Evolutionary conservation across 2,113 vertebrate species (phyloP).

Genomic region (Ciconia boyciana): DNA sequence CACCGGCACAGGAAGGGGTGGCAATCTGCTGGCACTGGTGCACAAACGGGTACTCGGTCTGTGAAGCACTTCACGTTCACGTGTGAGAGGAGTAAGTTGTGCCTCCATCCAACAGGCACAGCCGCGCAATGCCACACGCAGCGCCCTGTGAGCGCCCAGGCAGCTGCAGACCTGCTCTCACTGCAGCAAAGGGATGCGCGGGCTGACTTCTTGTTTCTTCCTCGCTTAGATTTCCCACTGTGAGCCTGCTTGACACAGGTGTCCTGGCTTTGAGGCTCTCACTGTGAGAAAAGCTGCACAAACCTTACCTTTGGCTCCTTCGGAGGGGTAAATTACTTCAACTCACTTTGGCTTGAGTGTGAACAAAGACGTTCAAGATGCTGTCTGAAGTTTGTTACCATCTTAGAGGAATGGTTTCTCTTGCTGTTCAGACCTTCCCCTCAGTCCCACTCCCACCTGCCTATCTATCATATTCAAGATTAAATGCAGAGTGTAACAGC

Average conservation of each 20-base stretch:
- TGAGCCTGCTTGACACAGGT: neutral
- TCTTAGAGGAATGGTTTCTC: neutral
- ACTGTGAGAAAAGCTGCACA: neutral
- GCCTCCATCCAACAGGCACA: neutral
- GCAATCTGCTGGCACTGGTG: neutral
- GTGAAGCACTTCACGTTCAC: neutral
- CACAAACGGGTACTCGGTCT: neutral
- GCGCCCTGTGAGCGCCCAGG: neutral
- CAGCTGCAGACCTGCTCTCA: fast-evolving
- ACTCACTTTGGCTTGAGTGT: neutral
- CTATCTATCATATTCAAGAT: neutral
- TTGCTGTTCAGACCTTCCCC: neutral
- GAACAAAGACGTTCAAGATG: neutral
- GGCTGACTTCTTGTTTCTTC: neutral
- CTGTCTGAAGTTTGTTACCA: neutral
- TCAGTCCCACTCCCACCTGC: neutral
- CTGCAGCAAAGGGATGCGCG: neutral
- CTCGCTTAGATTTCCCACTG: neutral
- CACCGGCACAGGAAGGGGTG: neutral
- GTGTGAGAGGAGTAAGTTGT: neutral
- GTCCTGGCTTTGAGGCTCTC: neutral
- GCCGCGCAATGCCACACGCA: fast-evolving
- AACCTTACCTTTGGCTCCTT: neutral
- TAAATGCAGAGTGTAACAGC: neutral
- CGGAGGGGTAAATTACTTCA: neutral